phyloP scores from a whole-genome alignment of 2,113 vertebrate species.

The Naja naja region DNA sequence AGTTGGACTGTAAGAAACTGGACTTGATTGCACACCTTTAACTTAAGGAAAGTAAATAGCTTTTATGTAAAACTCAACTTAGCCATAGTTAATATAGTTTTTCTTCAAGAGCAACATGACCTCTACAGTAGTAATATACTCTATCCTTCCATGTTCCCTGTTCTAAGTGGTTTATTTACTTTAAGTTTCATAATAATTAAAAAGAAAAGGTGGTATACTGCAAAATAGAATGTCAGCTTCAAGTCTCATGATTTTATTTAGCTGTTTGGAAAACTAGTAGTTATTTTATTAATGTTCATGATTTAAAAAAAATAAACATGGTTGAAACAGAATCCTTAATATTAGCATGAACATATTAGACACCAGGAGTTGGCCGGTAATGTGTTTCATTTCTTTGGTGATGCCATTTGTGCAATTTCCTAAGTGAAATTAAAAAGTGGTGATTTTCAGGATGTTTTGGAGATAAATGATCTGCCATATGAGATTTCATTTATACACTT shows the following conservation, averaged over 20 bases:
- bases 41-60: neutral
- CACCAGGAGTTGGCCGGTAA: neutral
- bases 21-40: no score
- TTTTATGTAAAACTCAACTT: neutral
- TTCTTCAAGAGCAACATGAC: no score
- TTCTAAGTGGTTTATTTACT: neutral
- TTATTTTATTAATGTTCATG: neutral
- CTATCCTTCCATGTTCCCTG: neutral
- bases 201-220: neutral
- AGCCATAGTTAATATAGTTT: neutral
- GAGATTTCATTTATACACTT: slow-evolving; percentile 13
- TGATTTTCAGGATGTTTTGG: neutral
- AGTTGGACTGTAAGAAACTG: neutral
- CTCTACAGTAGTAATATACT: neutral
- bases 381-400: neutral
- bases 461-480: slow-evolving; percentile 8
- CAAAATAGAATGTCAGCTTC: neutral
- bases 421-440: neutral
- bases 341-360: neutral
- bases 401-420: neutral
- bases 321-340: neutral
- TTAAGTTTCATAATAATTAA: no score
- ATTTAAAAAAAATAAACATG: neutral
- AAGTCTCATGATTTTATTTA: neutral
- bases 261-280: neutral